phyloP scores from a whole-genome alignment of 2,797 vertebrate species.

The Sebastiscus tertius region DNA sequence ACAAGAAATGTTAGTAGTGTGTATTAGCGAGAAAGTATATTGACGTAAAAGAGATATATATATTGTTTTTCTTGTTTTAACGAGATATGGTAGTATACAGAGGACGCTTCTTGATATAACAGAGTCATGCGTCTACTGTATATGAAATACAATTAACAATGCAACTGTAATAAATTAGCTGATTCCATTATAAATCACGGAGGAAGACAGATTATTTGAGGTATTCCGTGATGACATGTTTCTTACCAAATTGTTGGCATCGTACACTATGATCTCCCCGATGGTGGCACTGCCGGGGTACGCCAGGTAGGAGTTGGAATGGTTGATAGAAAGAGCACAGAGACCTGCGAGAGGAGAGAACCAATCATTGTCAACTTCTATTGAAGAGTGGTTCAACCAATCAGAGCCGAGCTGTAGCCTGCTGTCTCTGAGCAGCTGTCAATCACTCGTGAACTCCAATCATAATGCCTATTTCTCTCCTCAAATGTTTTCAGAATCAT shows the following conservation, averaged over 20 bases:
- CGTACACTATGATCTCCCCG: slow-evolving; percentile 92
- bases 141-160: background rate
- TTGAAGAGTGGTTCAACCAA: background rate
- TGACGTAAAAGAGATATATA: no score
- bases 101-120: no score
- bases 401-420: no score
- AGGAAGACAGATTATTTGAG: background rate
- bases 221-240: background rate
- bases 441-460: no score
- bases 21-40: no score
- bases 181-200: background rate
- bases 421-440: no score
- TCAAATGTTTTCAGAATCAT: no score
- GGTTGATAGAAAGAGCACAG: slow-evolving; percentile 93
- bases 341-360: slow-evolving; percentile 82
- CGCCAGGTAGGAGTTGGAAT: slow-evolving; percentile 94
- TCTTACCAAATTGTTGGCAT: slow-evolving; percentile 92
- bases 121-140: no score
- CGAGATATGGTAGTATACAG: no score
- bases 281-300: slow-evolving; percentile 91
- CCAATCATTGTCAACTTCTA: background rate
- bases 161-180: background rate
- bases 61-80: no score
- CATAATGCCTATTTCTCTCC: no score
- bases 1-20: no score